Evolutionary conservation across 2,888 invertebrate genomes (phyloP).

Genomic region (Eupithecia subfuscata): DNA sequence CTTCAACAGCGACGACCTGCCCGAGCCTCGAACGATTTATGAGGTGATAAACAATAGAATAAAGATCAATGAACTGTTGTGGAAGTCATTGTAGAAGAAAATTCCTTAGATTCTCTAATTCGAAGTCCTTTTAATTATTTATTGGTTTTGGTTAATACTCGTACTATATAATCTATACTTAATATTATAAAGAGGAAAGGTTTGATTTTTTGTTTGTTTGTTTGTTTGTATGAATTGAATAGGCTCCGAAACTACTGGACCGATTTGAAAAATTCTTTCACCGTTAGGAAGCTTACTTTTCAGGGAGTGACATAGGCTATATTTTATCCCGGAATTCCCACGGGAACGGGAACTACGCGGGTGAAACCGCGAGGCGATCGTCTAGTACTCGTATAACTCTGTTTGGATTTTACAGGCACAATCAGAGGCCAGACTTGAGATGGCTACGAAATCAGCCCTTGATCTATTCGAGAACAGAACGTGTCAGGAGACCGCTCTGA

Average conservation of each 20-base stretch:
- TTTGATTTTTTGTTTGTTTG: too few species aligned
- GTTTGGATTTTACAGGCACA: constrained; percentile 9
- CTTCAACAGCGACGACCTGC: constrained; percentile 35
- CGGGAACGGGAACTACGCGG: too few species aligned
- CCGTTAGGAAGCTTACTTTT: too few species aligned
- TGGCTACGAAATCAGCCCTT: constrained; percentile 26
- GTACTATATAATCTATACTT: too few species aligned
- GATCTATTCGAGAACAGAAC: constrained; percentile 18
- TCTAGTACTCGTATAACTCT: too few species aligned
- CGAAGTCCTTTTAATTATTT: background rate
- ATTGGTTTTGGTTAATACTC: background rate
- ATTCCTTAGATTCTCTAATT: background rate
- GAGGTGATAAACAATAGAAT: constrained; percentile 14
- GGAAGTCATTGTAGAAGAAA: background rate
- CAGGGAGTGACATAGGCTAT: too few species aligned
- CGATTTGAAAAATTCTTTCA: too few species aligned
- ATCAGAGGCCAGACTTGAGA: constrained; percentile 26
- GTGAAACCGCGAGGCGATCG: too few species aligned
- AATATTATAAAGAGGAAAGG: too few species aligned
- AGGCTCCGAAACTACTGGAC: too few species aligned
- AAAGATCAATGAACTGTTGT: background rate
- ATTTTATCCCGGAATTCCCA: too few species aligned
- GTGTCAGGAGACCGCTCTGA: constrained; percentile 12
- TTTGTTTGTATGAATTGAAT: too few species aligned
- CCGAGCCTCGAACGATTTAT: constrained; percentile 19